phyloP scores from a whole-genome alignment of 2,113 vertebrate genomes.

The Neotragus pygmaeus region DNA sequence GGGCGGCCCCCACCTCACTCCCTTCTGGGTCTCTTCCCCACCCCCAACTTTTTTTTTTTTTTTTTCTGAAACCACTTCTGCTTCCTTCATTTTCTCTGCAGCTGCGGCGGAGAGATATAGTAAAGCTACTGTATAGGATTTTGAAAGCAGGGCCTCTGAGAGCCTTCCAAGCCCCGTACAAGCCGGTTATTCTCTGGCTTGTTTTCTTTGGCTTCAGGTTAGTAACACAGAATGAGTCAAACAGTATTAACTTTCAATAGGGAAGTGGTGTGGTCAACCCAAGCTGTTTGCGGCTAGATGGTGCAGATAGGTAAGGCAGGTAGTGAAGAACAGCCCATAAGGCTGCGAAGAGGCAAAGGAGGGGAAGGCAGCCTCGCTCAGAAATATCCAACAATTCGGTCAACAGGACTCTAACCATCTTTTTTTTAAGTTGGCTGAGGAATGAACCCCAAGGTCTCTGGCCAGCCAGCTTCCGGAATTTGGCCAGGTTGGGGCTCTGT shows the following conservation, averaged over 20 bases:
- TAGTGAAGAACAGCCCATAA: constrained; percentile 76
- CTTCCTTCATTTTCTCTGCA: constrained; percentile 75
- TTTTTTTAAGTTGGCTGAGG: background rate
- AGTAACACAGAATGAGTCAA: constrained; percentile 82
- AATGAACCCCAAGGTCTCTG: constrained; percentile 45
- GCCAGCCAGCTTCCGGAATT: background rate
- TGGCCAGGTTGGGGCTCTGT: background rate
- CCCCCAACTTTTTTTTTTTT: constrained; percentile 50
- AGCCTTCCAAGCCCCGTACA: constrained; percentile 81
- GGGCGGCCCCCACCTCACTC: background rate
- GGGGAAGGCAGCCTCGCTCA: constrained; percentile 53
- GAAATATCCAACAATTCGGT: constrained; percentile 50
- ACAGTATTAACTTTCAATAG: constrained; percentile 85
- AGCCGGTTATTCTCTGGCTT: constrained; percentile 83
- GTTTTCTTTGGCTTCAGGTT: constrained; percentile 84
- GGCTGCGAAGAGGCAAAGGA: constrained; percentile 30
- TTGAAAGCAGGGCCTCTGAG: constrained; percentile 80
- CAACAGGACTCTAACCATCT: background rate
- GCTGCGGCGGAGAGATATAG: constrained; percentile 79
- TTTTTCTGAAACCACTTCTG: constrained; percentile 51
- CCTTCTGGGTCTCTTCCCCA: background rate
- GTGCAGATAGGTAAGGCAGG: constrained; percentile 80
- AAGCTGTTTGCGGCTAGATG: constrained; percentile 84
- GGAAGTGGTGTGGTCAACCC: constrained; percentile 87
- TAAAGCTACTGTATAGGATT: constrained; percentile 82